Evolutionary conservation across 2,888 invertebrate species (phyloP), one percentile per base, ranked within the genome.

Genomic region (Diaphora mendica): DNA sequence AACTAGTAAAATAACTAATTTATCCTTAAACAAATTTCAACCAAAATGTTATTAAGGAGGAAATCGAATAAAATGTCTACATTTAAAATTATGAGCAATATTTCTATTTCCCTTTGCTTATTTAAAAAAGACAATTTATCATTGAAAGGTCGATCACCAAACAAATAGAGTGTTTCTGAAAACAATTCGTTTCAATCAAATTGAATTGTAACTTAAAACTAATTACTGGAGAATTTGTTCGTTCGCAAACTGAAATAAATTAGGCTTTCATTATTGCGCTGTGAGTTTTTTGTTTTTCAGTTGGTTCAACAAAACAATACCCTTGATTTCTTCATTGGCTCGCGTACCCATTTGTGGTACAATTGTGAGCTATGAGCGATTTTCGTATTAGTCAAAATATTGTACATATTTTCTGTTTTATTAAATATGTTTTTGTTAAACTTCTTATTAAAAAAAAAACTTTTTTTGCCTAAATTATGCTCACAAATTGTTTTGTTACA

Each of bases 291-390:
- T 75, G 75, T 79, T 74, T 75, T 76, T 82, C 76, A 77, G 70
- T 39, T 68, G 66, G 64, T 75, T 71, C 67, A 62, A 67, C 39
- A 68, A 74, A 75, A 82, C 78, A 82, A 82, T 67, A 71, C 77
- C 77, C 70, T 73, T 80, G 80, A 82, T 83, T 84, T 78, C 82
- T 82, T 84, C 74, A 82, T 84, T 82, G 81, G 73, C 74, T 26
- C 68, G 72, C 74, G 74, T 80, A 71, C 77, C 74, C 42, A 71
- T 55, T 70, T 73, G 65, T 75, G 72, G 70, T 17, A 15, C 48
- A 64, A 68, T 33, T 26, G 2, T 39, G n/a, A 74, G 35, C 59
- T 39, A 20, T 33, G 7, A 74, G 74, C 76, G 72, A 17, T 44
- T 64, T n/a, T 23, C n/a, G 30, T 44, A 15, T 62, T 30, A 8